These are phyloP conservation scores for Dryocosmus kuriphilus DNA, from an alignment of 2,888 invertebrate species.

Conservation along the genomic window DNA sequence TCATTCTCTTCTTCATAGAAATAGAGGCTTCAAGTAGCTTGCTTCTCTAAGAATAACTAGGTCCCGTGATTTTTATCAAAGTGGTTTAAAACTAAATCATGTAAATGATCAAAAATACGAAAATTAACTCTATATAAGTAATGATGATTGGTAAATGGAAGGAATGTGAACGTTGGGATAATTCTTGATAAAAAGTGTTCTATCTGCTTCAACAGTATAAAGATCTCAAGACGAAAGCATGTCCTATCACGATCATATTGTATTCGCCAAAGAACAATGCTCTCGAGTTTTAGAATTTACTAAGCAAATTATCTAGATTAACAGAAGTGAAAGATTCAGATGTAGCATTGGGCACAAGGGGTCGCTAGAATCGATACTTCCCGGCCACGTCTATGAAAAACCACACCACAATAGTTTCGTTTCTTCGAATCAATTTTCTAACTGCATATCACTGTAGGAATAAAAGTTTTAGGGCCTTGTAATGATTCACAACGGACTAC, in stretches of 20 bases:
- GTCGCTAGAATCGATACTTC: background rate
- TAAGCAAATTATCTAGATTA: background rate
- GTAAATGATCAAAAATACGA: no score
- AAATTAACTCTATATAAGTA: no score
- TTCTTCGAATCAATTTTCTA: background rate
- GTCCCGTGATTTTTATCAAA: background rate
- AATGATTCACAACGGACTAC: background rate
- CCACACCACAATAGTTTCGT: no score
- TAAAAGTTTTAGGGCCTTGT: background rate
- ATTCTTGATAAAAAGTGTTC: background rate
- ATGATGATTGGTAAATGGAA: background rate
- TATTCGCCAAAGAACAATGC: background rate
- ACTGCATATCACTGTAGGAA: background rate
- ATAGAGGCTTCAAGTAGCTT: background rate
- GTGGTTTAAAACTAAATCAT: background rate
- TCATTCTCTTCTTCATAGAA: constrained; percentile 1
- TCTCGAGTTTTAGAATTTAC: background rate
- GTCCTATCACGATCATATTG: background rate
- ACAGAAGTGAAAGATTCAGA: background rate
- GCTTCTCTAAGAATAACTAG: background rate
- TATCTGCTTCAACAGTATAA: background rate
- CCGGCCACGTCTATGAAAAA: background rate
- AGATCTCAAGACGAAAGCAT: background rate
- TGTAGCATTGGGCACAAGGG: background rate
- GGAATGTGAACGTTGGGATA: background rate